Base-by-base conservation (phyloP, 2,888 invertebrate species). In the Erannis defoliaria region DNA sequence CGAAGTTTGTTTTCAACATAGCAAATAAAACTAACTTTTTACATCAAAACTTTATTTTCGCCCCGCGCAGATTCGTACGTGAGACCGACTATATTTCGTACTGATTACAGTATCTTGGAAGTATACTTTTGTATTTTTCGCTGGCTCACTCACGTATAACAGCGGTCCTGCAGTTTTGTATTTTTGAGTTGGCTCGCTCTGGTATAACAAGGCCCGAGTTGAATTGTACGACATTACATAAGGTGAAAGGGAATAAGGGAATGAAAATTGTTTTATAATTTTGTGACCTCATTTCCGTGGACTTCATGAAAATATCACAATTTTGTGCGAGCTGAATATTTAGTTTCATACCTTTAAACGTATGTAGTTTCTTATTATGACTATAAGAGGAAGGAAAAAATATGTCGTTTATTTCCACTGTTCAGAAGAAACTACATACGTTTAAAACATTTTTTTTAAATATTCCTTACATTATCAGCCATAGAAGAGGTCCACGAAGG, bases 11-110 rank as follows among this genome's bases (percentile, higher is more conserved):
- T 79, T 73, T 78, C 76, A 83, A 84, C 83, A 81, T 78, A 80
- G 76, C 84, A 79, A 86, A 90, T 91, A 90, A 92, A 93, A 90
- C 80, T 74, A 93, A 93, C 90, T 93, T 93, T 93, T 93, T 90
- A 93, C 93, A 93, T 93, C 93, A 91, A 89, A 93, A 93, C 91
- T 93, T 93, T 90, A 85, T 84, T 89, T 80, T 81, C 77, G 77
- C 76, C 40, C 70, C 76, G 81, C 84, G 81, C 83, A 82, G 88
- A 85, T 88, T 88, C 85, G 89, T 89, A 92, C 92, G 92, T 90
- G 91, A 83, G 86, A 75, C 80, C 73, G 80, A 84, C 84, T 86
- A 85, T 86, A 86, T 88, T 86, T 83, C 76, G 81, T 73, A 78
- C 85, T 91, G 89, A 90, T 92, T 90, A 90, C 86, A 81, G 78